A percentile compares a stretch with the other conserved stretches of the same genome.
Conservation (phyloP, 2,888 invertebrate genomes). For the Atherix ibis region DNA sequence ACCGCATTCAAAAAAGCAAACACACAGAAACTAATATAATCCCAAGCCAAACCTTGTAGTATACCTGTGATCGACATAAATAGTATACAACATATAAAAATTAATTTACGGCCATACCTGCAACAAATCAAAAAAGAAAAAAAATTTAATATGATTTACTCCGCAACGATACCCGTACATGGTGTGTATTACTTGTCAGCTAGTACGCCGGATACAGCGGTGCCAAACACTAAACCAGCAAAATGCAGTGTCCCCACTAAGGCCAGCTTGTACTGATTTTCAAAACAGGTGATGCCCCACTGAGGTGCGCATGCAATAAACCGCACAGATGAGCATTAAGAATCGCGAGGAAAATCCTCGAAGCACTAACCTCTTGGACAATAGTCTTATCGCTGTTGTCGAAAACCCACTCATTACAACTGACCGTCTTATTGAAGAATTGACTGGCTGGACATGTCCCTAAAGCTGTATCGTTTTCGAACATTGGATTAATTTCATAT, state of each 20-base stretch:
- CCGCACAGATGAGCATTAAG: too few species aligned
- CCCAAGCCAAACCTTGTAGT: slow-evolving; percentile 36
- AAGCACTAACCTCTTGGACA: slow-evolving; percentile 37
- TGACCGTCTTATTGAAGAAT: slow-evolving; percentile 27
- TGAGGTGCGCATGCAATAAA: slow-evolving; percentile 16
- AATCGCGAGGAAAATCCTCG: too few species aligned
- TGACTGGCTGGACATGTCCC: slow-evolving; percentile 23
- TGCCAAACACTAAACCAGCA: slow-evolving; percentile 44
- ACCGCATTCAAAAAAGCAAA: slow-evolving; percentile 41
- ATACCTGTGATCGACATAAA: slow-evolving; percentile 42
- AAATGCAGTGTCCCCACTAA: slow-evolving; percentile 46
- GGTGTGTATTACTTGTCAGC: slow-evolving; percentile 40
- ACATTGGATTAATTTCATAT: slow-evolving; percentile 17
- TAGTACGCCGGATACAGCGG: slow-evolving; percentile 40
- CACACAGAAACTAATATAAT: slow-evolving; percentile 36
- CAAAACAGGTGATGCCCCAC: slow-evolving; percentile 43
- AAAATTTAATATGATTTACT: slow-evolving; percentile 4
- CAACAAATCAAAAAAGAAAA: slow-evolving; percentile 9
- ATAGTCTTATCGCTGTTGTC: slow-evolving; percentile 37
- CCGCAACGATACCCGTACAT: too few species aligned
- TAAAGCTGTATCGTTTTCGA: background rate
- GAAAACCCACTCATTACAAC: slow-evolving; percentile 38
- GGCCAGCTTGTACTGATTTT: slow-evolving; percentile 44
- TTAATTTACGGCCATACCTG: slow-evolving; percentile 42
- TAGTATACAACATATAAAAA: slow-evolving; percentile 40